A percentile compares a stretch with the other conserved stretches of the same genome.
Conservation (phyloP, 2,113 vertebrate species). For the Sphyrna mokarran region DNA sequence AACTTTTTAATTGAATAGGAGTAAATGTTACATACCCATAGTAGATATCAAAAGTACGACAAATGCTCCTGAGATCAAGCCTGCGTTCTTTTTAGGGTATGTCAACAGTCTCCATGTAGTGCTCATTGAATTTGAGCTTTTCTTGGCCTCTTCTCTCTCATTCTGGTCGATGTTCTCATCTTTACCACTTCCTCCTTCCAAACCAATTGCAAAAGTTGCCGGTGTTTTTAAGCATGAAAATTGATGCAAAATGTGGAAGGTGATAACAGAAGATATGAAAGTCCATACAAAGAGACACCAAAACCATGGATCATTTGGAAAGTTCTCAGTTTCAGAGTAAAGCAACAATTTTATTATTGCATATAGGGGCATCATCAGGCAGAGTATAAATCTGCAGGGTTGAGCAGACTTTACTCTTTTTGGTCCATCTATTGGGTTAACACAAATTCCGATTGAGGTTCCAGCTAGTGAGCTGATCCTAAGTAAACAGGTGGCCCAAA, state of each 20-base stretch:
- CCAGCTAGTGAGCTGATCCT: constrained; percentile 72
- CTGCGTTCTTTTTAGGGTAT: constrained; percentile 73
- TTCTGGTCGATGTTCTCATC: constrained; percentile 40
- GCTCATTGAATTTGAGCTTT: constrained; percentile 60
- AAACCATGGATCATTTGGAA: constrained; percentile 70
- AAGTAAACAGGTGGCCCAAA: constrained; percentile 75
- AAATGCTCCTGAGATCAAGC: constrained; percentile 67
- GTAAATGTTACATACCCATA: too few relatives aligned
- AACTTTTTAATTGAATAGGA: too few relatives aligned
- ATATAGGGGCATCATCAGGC: constrained; percentile 65
- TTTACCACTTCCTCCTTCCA: constrained; percentile 38
- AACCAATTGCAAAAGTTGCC: neutral
- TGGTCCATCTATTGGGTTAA: constrained; percentile 31
- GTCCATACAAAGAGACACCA: constrained; percentile 83
- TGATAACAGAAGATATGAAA: constrained; percentile 56
- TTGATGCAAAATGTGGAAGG: constrained; percentile 66
- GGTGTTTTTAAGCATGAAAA: constrained; percentile 55
- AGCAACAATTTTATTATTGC: constrained; percentile 80
- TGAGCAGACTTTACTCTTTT: neutral
- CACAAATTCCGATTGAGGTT: constrained; percentile 69
- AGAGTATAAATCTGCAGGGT: neutral
- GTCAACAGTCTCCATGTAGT: constrained; percentile 77
- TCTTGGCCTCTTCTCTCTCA: constrained; percentile 39
- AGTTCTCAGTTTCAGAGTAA: constrained; percentile 66
- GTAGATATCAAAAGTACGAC: constrained; percentile 75